Percentiles rank a stretch among this genome's conserved stretches.
phyloP scores from a whole-genome alignment of 2,113 vertebrate species.

The Sceloporus tristichus region DNA sequence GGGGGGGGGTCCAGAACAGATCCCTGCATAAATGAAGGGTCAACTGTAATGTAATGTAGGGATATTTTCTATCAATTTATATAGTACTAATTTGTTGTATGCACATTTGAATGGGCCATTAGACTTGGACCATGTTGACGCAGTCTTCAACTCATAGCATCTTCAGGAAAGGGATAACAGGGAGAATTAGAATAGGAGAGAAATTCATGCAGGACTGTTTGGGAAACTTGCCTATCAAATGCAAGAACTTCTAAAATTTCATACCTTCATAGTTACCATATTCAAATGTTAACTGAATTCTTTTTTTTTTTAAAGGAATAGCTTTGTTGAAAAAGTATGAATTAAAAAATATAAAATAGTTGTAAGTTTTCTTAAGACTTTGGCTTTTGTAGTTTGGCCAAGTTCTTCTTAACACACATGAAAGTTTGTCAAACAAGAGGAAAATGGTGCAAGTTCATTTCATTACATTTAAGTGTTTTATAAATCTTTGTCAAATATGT shows the following conservation, averaged over 20 bases:
- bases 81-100: neutral
- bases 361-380: neutral
- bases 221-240: too few species aligned
- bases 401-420: constrained; percentile 12
- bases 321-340: neutral
- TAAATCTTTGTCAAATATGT: neutral
- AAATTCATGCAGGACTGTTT: neutral
- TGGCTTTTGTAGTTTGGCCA: neutral
- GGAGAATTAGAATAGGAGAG: too few species aligned
- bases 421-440: constrained; percentile 7
- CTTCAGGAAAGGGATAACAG: neutral
- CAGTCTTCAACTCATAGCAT: neutral
- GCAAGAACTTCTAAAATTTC: neutral
- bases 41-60: neutral
- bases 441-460: neutral
- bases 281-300: neutral
- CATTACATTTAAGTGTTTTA: neutral
- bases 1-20: too few species aligned
- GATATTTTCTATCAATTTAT: neutral
- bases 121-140: neutral
- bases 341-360: constrained; percentile 22
- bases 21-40: too few species aligned
- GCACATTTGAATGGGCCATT: neutral
- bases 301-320: neutral
- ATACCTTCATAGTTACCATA: too few species aligned